Base-by-base conservation (phyloP, 2,888 invertebrate species). In the Caprella mutica region DNA sequence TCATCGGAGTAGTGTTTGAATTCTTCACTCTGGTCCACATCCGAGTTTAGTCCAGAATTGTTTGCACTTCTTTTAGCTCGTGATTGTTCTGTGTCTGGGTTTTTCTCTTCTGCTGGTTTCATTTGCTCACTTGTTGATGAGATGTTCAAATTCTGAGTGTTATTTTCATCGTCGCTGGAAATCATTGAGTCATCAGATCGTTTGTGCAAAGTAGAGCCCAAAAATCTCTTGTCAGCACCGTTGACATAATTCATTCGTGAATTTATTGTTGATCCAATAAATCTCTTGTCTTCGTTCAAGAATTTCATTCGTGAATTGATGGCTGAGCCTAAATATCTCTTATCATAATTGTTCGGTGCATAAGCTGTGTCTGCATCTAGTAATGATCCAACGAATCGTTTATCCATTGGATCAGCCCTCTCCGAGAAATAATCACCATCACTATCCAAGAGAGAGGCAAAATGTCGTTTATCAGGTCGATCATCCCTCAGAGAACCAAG, bases 391-490 rank as follows among this genome's bases (percentile, higher is more conserved):
- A 48, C 4, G 30, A 48, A 48, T 8, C 48, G 27, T 29, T 48
- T 48, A 5, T 48, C 48, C 27, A 48, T 30, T 8, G 48, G 29
- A 2, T 48, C 30, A 17, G n/a, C 30, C 27, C 24, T 24, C n/a
- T 48, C 27, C 8, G 27, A 14, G 30, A 21, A 48, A 21, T 30
- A 19, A 19, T 30, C 6, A 12, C 14, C n/a, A 21, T 27, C 19
- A 26, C 48, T 48, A 24, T 30, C 48, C 26, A 48, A 12, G 8
- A 48, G 26, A n/a, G 48, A 48, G 26, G 29, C 27, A 30, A 48
- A 48, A 48, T 48, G 48, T 3, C 48, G 48, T 48, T 48, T 48
- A 19, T 30, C 48, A 29, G 48, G 29, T 5, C 9, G 29, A 12
- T 27, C 21, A 26, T 48, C 48, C 17, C 29, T 19, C 19, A 48